phyloP scores from a whole-genome alignment of 1,140 invertebrate genomes.

The Ptiloglossa arizonensis region DNA sequence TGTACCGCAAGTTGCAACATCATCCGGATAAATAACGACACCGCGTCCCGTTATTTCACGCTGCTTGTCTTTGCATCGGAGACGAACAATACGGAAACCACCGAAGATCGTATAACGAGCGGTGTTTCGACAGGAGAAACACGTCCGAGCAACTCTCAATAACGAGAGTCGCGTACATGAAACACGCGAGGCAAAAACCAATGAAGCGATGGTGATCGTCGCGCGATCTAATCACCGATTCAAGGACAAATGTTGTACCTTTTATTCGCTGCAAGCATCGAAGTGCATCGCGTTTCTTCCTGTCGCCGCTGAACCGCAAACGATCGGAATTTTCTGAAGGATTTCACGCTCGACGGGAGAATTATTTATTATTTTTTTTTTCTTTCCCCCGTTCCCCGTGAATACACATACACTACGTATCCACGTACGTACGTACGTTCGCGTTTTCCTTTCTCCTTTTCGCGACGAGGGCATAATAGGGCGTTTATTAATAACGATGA shows the following conservation, averaged over 20 bases:
- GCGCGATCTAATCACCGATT: constrained; percentile 51
- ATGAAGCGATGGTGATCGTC: constrained; percentile 45
- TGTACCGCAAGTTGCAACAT: not conserved
- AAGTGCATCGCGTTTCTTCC: constrained; percentile 31
- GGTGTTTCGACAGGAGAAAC: constrained; percentile 1
- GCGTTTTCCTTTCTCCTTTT: constrained; percentile 3
- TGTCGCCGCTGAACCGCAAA: not conserved
- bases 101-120: not conserved
- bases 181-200: constrained; percentile 59
- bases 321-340: not conserved
- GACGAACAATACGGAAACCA: not conserved
- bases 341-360: not conserved
- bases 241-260: constrained; percentile 40
- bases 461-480: not conserved
- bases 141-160: constrained; percentile 49
- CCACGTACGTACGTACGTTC: not conserved
- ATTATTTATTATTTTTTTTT: not conserved
- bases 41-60: not conserved
- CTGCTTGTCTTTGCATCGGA: not conserved
- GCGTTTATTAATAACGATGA: not conserved
- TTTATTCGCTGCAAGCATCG: constrained; percentile 1
- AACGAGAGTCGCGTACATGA: constrained; percentile 33
- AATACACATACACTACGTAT: no score
- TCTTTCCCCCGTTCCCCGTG: no score
- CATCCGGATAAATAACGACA: constrained; percentile 5